Evolutionary conservation across 2,113 vertebrate genomes (phyloP).

Genomic region (Notarius lentiginosus): DNA sequence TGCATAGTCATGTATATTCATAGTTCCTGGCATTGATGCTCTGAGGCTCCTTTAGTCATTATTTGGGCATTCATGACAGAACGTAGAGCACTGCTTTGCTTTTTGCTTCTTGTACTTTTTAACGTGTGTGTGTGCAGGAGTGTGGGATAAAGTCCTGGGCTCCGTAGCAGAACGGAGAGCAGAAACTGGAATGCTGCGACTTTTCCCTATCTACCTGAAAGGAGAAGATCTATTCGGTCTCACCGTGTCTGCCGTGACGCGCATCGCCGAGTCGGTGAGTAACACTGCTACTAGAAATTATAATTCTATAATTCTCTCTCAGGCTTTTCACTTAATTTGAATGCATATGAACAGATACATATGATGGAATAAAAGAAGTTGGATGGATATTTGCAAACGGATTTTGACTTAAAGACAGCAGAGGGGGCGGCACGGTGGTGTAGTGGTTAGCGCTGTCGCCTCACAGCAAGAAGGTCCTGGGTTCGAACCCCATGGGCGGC

Average conservation of each 20-base stretch:
- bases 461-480: no score
- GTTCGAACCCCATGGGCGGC: no score
- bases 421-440: no score
- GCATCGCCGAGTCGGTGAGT: slow-evolving; percentile 88
- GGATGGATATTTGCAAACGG: not conserved
- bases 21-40: not conserved
- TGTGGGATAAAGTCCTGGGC: slow-evolving; percentile 94
- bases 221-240: slow-evolving; percentile 96
- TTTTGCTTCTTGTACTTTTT: not conserved
- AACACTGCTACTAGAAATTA: not conserved
- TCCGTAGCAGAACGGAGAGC: slow-evolving; percentile 87
- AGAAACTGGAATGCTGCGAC: slow-evolving; percentile 87
- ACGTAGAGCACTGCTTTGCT: no score
- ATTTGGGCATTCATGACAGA: no score
- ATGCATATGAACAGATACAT: not conserved
- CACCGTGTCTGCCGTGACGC: slow-evolving; percentile 86
- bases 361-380: no score
- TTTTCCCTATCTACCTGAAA: slow-evolving; percentile 89
- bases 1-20: not conserved
- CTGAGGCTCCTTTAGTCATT: not conserved
- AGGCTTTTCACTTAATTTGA: not conserved
- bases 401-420: not conserved
- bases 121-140: slow-evolving; percentile 72
- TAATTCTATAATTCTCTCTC: not conserved
- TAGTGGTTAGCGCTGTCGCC: no score